Evolutionary conservation across 2,113 vertebrate genomes (phyloP), one percentile per base, ranked within the genome.

Genomic region (Patagioenas fasciata): DNA sequence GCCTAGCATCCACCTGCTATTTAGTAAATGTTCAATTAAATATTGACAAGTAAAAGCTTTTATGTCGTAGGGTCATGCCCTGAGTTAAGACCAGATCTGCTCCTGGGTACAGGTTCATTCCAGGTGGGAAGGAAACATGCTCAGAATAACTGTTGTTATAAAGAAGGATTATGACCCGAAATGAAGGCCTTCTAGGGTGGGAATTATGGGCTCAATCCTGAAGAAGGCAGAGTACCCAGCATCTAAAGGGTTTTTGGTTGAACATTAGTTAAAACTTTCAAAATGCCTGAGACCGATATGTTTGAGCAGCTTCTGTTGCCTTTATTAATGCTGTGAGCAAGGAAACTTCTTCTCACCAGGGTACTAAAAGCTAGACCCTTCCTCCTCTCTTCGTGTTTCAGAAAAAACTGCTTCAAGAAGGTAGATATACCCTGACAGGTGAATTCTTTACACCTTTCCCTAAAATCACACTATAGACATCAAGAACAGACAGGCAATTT

Each of bases 31-130:
- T 62, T 87, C 80, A 94, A 97, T 96, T 95, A 95, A 96, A 92
- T 93, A 96, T 93, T 95, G 88, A 95, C 95, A 95, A 93, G 61
- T 65, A 82, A 81, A 95, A 80, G 77, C 61, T 95, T 95, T 97
- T 94, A 72, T 75, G 44, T 81, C 87, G 56, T 93, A 77, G 95
- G 65, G 58, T 93, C 85, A 70, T 75, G 70, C 31, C 74, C 81
- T 26, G n/a, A 93, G 15, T 77, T 82, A 66, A 69, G 62, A 77
- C 23, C 47, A 70, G 47, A 73, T 9, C 11, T 72, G 36, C 31
- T 95, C 40, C 87, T 62, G 32, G 51, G 16, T 60, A 67, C 40
- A 64, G 9, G 32, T 60, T 90, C 32, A 60, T 75, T 90, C n/a
- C 65, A 88, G 47, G 69, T 56, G 19, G 44, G 78, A 88, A 77